Conservation (phyloP, 2,113 vertebrate species). For the Phalacrocorax aristotelis region DNA sequence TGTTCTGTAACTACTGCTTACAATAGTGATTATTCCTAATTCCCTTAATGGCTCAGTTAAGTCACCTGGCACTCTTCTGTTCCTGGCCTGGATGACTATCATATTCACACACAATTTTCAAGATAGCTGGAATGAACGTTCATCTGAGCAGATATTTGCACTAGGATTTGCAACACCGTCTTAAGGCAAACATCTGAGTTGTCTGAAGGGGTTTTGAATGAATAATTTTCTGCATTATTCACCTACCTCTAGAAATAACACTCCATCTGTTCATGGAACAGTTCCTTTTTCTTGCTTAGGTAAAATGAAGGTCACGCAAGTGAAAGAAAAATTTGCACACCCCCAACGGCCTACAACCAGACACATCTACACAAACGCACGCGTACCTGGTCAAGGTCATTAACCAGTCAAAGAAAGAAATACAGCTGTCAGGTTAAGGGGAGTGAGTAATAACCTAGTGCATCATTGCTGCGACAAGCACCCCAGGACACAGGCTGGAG, state of each 20-base stretch:
- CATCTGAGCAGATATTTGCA: constrained; percentile 29
- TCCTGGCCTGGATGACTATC: not conserved
- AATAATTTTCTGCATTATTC: constrained; percentile 47
- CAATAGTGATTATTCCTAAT: not conserved
- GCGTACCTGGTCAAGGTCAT: constrained; percentile 39
- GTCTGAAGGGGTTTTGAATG: constrained; percentile 35
- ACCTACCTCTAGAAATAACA: constrained; percentile 18
- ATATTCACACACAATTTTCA: not conserved
- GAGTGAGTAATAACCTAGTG: constrained; percentile 39
- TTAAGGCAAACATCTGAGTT: constrained; percentile 44
- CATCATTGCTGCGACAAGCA: constrained; percentile 62
- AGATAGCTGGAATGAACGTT: not conserved
- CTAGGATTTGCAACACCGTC: constrained; percentile 37
- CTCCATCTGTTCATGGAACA: constrained; percentile 41
- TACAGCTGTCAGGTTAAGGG: constrained; percentile 64
- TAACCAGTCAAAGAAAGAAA: constrained; percentile 10
- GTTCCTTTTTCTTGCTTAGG: not conserved
- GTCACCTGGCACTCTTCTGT: not conserved
- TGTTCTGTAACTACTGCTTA: not conserved
- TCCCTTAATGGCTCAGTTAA: not conserved
- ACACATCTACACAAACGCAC: not conserved
- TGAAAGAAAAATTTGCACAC: not conserved
- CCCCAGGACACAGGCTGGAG: constrained; percentile 53
- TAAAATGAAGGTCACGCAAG: not conserved
- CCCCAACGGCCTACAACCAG: not conserved